Conservation (phyloP, 2,797 vertebrate species). For the Galaxias olidus region DNA sequence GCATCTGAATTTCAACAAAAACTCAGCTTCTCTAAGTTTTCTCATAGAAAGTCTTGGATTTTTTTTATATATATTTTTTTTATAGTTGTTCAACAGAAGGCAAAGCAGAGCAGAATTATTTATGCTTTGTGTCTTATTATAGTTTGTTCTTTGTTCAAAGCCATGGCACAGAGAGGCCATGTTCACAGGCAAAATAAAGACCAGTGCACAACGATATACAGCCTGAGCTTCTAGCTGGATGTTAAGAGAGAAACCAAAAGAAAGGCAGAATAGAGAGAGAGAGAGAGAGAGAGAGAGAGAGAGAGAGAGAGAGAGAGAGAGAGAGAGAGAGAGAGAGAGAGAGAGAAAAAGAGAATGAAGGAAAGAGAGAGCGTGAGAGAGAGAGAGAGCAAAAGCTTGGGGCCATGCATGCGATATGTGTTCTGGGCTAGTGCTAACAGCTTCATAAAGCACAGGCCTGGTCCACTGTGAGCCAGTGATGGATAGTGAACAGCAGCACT, state of each 20-base stretch:
- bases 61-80: slow-evolving; percentile 50
- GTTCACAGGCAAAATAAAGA: slow-evolving; percentile 70
- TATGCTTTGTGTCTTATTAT: slow-evolving; percentile 69
- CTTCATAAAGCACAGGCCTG: slow-evolving; percentile 71
- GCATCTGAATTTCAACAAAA: slow-evolving; percentile 41
- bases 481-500: slow-evolving; percentile 72
- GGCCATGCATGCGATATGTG: slow-evolving; percentile 71
- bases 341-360: slow-evolving; percentile 31
- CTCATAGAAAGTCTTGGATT: slow-evolving; percentile 8
- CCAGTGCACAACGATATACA: slow-evolving; percentile 64
- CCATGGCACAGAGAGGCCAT: slow-evolving; percentile 26
- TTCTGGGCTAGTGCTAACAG: slow-evolving; percentile 65
- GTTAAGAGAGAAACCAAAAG: slow-evolving; percentile 35
- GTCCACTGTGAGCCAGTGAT: slow-evolving; percentile 73
- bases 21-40: slow-evolving; percentile 47
- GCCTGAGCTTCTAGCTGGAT: slow-evolving; percentile 58
- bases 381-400: slow-evolving; percentile 55
- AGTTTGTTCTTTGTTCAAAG: slow-evolving; percentile 62
- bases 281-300: background rate
- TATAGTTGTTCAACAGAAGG: slow-evolving; percentile 41
- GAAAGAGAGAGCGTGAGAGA: slow-evolving; percentile 24
- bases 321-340: background rate
- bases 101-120: slow-evolving; percentile 70
- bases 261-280: background rate
- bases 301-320: background rate